Evolutionary conservation across 2,888 invertebrate genomes (phyloP).

Genomic region (Hyppa rectilinea): DNA sequence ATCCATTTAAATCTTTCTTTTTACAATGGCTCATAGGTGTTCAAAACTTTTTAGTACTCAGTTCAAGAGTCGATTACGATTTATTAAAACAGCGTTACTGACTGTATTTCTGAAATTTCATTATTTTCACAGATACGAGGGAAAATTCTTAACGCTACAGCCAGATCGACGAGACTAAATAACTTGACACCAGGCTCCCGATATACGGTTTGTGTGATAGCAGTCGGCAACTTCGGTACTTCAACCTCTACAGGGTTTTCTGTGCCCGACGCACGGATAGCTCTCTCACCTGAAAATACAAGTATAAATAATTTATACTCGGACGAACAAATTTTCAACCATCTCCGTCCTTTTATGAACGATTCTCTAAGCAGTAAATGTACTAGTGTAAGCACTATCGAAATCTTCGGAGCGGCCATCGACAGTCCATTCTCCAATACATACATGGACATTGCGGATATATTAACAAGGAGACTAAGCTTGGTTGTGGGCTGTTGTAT

Average conservation of each 20-base stretch:
- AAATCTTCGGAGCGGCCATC: conserved; percentile 92
- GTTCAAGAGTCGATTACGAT: conserved; percentile 58
- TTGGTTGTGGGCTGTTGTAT: conserved; percentile 96
- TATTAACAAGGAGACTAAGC: conserved; percentile 95
- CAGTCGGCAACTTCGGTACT: conserved; percentile 93
- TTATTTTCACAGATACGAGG: conserved; percentile 92
- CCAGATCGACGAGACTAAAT: conserved; percentile 93
- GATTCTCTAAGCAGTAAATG: conserved; percentile 95
- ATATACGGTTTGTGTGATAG: conserved; percentile 96
- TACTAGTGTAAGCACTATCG: conserved; percentile 94
- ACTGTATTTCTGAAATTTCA: conserved; percentile 18
- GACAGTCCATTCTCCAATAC: conserved; percentile 91
- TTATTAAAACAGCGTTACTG: conserved; percentile 22
- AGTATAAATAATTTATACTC: conserved; percentile 87
- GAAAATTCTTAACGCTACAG: conserved; percentile 93
- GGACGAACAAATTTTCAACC: conserved; percentile 90
- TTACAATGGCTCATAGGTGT: conserved; percentile 77
- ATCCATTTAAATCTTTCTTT: conserved; percentile 86
- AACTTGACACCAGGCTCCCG: conserved; percentile 94
- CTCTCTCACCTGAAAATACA: conserved; percentile 82
- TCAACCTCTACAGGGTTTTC: conserved; percentile 83
- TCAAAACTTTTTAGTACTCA: conserved; percentile 71
- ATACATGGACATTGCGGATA: conserved; percentile 93
- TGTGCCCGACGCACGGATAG: conserved; percentile 89
- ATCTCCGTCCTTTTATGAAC: conserved; percentile 84